Base-by-base conservation (phyloP, 2,888 invertebrate genomes). In the Orchesellides sinensis region DNA sequence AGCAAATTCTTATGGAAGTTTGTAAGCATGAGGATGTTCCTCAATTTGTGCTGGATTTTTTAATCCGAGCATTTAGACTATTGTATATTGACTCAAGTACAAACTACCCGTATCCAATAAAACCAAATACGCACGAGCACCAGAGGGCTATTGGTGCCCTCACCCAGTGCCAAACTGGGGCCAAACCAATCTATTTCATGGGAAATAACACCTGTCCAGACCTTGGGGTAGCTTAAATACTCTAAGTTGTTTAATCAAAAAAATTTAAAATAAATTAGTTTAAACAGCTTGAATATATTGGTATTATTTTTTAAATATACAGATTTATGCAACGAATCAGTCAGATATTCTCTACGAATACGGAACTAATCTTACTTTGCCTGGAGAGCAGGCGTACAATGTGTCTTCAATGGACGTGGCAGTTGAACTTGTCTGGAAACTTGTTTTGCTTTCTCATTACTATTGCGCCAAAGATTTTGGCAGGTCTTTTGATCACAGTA, bases 351-450 rank as follows among this genome's bases (percentile, higher is more conserved):
- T 65, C 3, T 40, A 27, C 23, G 10, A 52, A 0, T 21, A 21
- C 19, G 25, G 21, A 27, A 19, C 17, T 10, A 35, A 52, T 17
- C 10, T 32, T 0, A 54, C 61, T 0, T 56, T 75, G 56, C 75
- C 82, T 0, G 74, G 61, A 23, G 6, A 65, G n/a, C n/a, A 17
- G 10, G 0, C 23, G 4, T 84, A 77, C 29, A 65, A 84, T 19
- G 10, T 70, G 12, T 65, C 74, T 0, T 52, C 68, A 1, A 68
- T 84, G 56, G 79, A 77, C 25, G 32, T 66, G 2, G 69, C 83
- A 4, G 49, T 83, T 5, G 84, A 84, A 52, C 27, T 83, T 0
- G 49, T 79, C 12, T 84, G 83, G 83, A 84, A 84, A 47, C 65
- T 84, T 12, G 80, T 75, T 35, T 1, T 78, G 10, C 49, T 83